phyloP scores from a whole-genome alignment of 2,797 vertebrate species.

The Potorous gilbertii region DNA sequence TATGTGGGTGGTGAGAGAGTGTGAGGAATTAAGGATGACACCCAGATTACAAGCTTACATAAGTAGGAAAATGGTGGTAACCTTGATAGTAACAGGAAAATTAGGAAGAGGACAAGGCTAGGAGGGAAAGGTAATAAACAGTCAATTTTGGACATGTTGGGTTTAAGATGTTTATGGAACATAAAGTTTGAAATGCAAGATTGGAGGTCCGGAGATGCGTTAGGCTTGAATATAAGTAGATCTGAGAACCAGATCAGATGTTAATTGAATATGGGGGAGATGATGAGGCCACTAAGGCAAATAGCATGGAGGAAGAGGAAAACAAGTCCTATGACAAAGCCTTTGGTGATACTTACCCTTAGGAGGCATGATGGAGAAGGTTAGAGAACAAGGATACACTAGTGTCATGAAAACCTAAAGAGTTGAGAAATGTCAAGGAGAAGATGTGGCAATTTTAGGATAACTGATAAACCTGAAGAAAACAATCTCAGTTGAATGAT shows the following conservation, averaged over 20 bases:
- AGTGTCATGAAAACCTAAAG: background rate
- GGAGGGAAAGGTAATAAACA: background rate
- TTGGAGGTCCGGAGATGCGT: background rate
- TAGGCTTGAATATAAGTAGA: background rate
- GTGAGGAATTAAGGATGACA: background rate
- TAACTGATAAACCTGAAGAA: background rate
- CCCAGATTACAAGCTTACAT: background rate
- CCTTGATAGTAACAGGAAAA: background rate
- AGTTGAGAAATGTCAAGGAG: background rate
- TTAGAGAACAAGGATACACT: background rate
- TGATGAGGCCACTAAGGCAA: background rate
- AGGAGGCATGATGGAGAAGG: background rate
- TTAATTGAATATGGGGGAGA: background rate
- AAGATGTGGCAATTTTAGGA: background rate
- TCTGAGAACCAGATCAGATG: background rate
- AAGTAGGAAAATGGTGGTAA: background rate
- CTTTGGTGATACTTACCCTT: background rate
- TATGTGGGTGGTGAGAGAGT: background rate
- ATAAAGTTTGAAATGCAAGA: background rate
- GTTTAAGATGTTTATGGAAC: background rate
- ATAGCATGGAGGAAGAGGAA: background rate
- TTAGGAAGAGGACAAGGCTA: background rate
- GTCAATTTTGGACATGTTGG: background rate
- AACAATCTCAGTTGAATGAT: background rate
- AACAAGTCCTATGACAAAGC: background rate